A percentile compares a stretch with the other conserved stretches of the same genome.
These are phyloP conservation scores for Protonibea diacanthus DNA, from an alignment of 2,797 vertebrate species.

Conservation along the genomic window DNA sequence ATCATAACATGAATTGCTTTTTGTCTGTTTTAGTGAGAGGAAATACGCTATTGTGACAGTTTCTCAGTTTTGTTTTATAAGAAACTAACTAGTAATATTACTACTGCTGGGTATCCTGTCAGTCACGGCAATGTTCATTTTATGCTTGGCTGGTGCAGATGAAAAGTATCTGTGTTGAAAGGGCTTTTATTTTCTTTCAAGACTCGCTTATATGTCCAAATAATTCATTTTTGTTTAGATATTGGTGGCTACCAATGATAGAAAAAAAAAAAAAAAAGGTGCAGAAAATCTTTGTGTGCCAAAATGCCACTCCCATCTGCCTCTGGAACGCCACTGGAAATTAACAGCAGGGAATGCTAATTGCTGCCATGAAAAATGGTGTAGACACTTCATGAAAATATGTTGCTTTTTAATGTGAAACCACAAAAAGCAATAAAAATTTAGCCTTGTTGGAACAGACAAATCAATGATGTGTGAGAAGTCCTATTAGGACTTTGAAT, in stretches of 20 bases:
- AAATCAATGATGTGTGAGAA: constrained; percentile 52
- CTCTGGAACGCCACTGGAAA: constrained; percentile 46
- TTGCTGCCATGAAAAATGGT: constrained; percentile 64
- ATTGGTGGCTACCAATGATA: neutral
- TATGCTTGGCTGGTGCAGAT: constrained; percentile 1
- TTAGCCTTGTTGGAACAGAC: constrained; percentile 38
- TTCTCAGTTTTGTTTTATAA: neutral
- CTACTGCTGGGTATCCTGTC: constrained; percentile 28
- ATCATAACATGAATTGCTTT: constrained; percentile 5
- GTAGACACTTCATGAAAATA: constrained; percentile 56
- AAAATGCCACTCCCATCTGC: constrained; percentile 57
- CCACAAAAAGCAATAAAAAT: constrained; percentile 38
- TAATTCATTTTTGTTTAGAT: constrained; percentile 10
- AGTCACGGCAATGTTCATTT: constrained; percentile 31
- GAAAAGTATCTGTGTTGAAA: constrained; percentile 15
- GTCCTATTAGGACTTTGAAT: constrained; percentile 45
- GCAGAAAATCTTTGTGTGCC: constrained; percentile 7
- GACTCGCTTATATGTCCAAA: constrained; percentile 3
- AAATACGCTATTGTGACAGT: constrained; percentile 2
- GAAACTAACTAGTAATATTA: constrained; percentile 27
- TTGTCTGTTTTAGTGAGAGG: neutral
- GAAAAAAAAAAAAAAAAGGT: neutral
- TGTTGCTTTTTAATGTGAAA: constrained; percentile 59
- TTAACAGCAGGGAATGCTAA: constrained; percentile 49
- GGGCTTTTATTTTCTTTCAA: neutral